phyloP scores from a whole-genome alignment of 2,888 invertebrate species.

The Operophtera brumata region DNA sequence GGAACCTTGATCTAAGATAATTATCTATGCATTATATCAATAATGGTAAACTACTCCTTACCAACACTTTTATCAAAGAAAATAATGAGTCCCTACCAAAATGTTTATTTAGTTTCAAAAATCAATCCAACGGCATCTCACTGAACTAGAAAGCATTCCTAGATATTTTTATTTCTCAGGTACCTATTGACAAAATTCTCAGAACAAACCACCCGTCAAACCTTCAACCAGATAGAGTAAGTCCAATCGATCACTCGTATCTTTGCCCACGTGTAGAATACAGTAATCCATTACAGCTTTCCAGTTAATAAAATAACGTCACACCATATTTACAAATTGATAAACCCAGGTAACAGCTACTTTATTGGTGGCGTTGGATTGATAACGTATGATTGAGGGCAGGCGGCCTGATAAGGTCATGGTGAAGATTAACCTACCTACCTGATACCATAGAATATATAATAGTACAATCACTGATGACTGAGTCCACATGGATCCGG shows the following conservation, averaged over 20 bases:
- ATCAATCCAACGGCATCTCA: too few relatives aligned
- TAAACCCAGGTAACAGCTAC: slow-evolving; percentile 57
- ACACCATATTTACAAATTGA: slow-evolving; percentile 66
- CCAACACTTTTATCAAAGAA: too few relatives aligned
- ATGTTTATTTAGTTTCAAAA: too few relatives aligned
- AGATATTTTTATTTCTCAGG: neutral
- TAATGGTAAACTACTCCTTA: too few relatives aligned
- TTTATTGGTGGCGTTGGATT: slow-evolving; percentile 34
- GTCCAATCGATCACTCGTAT: slow-evolving; percentile 58
- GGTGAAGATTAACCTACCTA: neutral
- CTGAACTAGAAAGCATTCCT: too few relatives aligned
- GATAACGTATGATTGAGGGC: slow-evolving; percentile 38
- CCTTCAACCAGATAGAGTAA: slow-evolving; percentile 7
- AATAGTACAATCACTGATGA: too few relatives aligned
- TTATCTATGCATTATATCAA: too few relatives aligned
- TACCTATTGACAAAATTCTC: slow-evolving; percentile 3
- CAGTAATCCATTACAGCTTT: slow-evolving; percentile 60
- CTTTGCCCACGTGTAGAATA: slow-evolving; percentile 39
- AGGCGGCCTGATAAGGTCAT: slow-evolving; percentile 4
- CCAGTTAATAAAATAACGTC: slow-evolving; percentile 66
- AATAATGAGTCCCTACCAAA: too few relatives aligned
- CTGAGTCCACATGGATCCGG: too few relatives aligned
- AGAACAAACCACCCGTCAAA: slow-evolving; percentile 5
- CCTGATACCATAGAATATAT: too few relatives aligned
- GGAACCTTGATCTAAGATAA: too few relatives aligned